Base-by-base conservation (phyloP, 2,113 vertebrate genomes). In the Tapirus terrestris region DNA sequence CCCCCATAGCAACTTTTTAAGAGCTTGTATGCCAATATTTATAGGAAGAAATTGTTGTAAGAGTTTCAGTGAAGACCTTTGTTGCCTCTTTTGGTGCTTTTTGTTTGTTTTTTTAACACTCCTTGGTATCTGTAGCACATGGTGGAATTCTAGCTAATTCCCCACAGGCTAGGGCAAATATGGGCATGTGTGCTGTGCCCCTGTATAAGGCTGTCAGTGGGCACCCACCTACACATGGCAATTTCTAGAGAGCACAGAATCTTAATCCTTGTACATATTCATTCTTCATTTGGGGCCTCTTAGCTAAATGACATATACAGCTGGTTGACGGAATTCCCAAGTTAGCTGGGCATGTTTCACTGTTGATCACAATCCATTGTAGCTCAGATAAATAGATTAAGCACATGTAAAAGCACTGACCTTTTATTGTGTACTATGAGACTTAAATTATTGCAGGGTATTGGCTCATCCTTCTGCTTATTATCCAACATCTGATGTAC, bases 291-390 rank as follows among this genome's bases (percentile, higher is more conserved):
- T 6, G 65, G 51, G 27, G 39, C 61, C 27, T 56, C 36, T 82
- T 63, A 65, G 85, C 80, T 39, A 53, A 65, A 33, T 81, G 83
- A 58, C 81, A 65, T 9, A 58, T 76, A 87, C 61, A 81, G 36
- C 56, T 88, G 79, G 84, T 29, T 65, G 88, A 65, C 77, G 76
- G 61, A 65, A 68, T 48, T 93, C 89, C 45, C n/a, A 85, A 91
- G 61, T 86, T 89, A 76, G 17, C 5, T 73, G 39, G 27, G 25
- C 51, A 48, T 45, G 51, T 76, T 89, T 76, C 80, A 43, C 72
- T 43, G 29, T 45, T 90, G 93, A 33, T 84, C 72, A n/a, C 77
- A 76, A 43, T 56, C 67, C 60, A 14, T 43, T 88, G 89, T 45
- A 67, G 60, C 21, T 60, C 73, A 79, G 36, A 89, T 86, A 83